Base-by-base conservation (phyloP, 2,888 invertebrate species). In the Brachyptera putata region DNA sequence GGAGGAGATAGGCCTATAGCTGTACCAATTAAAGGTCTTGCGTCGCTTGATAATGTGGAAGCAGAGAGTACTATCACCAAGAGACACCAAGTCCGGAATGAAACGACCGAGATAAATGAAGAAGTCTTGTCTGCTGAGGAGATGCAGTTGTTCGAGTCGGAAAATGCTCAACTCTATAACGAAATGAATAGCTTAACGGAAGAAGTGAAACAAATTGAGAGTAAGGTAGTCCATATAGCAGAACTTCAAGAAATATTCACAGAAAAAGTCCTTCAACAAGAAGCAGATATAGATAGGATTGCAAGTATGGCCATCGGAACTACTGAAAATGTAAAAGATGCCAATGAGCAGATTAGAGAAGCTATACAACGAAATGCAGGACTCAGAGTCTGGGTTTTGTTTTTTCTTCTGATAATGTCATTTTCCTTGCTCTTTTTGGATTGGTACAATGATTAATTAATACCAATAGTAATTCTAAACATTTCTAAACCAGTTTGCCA, bases 361-460 rank as follows among this genome's bases (percentile, higher is more conserved):
- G 97, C 98, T 0, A 97, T 99, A 70, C 95, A 96, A 75, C 86
- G 95, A 65, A 96, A 96, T 76, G 98, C 98, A 1, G 94, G 96
- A 0, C 83, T 97, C 37, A 81, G 98, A 68, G 94, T 95, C 13
- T 96, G 93, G 83, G 86, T 97, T 59, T 77, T 99, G 25, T 98
- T 99, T 77, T 96, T 97, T 73, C 79, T 99, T 58, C 78, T 98
- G 67, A 95, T 98, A 37, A 89, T 97, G 85, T 95, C 97, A 37
- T 95, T 98, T 74, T 91, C 95, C 18, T 79, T 99, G 56, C 78
- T 99, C 9, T 99, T 99, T 76, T 80, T 99, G 57, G 97, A 99
- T 79, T 99, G 98, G 98, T 99, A 98, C 75, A 98, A 98, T 81
- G 91, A 91, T 71, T 88, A 77, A 91, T 71, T 88, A 77, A 55